Percentiles rank a stretch among this genome's conserved stretches.
Conservation (phyloP, 1,140 invertebrate genomes). For the Zaprionus camerounensis region DNA sequence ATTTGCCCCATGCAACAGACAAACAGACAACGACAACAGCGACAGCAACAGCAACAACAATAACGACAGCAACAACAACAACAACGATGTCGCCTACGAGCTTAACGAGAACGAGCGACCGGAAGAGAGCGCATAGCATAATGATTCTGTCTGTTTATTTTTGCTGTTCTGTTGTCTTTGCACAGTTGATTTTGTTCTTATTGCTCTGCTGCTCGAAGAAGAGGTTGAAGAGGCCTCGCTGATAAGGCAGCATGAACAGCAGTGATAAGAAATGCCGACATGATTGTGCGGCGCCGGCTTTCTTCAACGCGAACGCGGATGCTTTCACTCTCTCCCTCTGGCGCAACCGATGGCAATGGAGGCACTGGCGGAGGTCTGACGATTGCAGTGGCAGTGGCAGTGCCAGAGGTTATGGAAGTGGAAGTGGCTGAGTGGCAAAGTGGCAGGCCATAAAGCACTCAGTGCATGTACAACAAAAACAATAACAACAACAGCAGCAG, state of each 20-base stretch:
- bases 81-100: conserved; percentile 6
- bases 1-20: conserved; percentile 10
- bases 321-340: conserved; percentile 30
- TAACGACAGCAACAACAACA: neutral
- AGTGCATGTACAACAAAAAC: conserved; percentile 29
- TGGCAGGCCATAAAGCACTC: conserved; percentile 45
- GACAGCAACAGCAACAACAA: neutral
- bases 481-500: conserved; percentile 29
- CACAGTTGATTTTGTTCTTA: conserved; percentile 7
- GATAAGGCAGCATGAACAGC: conserved; percentile 27
- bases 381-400: neutral
- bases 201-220: conserved; percentile 6
- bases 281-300: neutral
- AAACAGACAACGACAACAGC: neutral
- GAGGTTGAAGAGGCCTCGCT: conserved; percentile 38
- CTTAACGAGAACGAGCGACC: conserved; percentile 19
- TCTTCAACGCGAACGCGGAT: conserved; percentile 21
- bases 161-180: neutral
- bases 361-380: too few relatives aligned
- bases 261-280: conserved; percentile 44
- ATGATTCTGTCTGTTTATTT: conserved; percentile 49
- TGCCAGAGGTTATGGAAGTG: conserved; percentile 11
- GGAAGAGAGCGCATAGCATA: conserved; percentile 67
- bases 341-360: neutral
- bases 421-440: conserved; percentile 17